Conservation (phyloP, 1,140 invertebrate species). For the Papilio polytes region DNA sequence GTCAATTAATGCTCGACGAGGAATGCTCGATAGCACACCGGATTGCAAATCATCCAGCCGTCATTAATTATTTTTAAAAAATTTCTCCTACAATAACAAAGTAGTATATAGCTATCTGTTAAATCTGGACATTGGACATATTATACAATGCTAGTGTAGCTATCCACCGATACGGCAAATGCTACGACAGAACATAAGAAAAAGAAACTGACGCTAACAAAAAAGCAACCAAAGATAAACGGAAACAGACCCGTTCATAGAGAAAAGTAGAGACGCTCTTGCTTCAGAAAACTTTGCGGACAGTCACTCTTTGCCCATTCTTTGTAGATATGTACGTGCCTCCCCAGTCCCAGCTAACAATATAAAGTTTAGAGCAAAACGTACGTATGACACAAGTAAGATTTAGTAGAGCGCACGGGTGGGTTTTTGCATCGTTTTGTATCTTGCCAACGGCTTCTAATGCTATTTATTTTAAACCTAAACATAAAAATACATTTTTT, state of each 20-base stretch:
- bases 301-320: conserved; percentile 66
- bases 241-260: conserved; percentile 77
- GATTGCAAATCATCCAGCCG: conserved; percentile 55
- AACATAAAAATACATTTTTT: not conserved
- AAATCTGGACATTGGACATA: conserved; percentile 4
- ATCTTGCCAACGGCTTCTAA: conserved; percentile 20
- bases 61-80: conserved; percentile 38
- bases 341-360: conserved; percentile 57
- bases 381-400: conserved; percentile 36
- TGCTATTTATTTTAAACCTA: conserved; percentile 19
- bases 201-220: conserved; percentile 68
- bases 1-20: conserved; percentile 73
- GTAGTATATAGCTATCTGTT: not conserved
- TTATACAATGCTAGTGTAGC: not conserved
- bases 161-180: conserved; percentile 62
- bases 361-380: conserved; percentile 49
- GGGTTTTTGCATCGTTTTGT: conserved; percentile 15
- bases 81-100: not conserved
- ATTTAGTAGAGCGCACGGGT: conserved; percentile 33
- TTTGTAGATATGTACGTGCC: conserved; percentile 65
- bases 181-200: conserved; percentile 71
- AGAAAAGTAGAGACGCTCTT: conserved; percentile 74
- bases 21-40: conserved; percentile 59
- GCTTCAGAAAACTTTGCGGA: conserved; percentile 74
- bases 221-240: conserved; percentile 76